Evolutionary conservation across 2,888 invertebrate species (phyloP).

Genomic region (Melieria crassipennis): DNA sequence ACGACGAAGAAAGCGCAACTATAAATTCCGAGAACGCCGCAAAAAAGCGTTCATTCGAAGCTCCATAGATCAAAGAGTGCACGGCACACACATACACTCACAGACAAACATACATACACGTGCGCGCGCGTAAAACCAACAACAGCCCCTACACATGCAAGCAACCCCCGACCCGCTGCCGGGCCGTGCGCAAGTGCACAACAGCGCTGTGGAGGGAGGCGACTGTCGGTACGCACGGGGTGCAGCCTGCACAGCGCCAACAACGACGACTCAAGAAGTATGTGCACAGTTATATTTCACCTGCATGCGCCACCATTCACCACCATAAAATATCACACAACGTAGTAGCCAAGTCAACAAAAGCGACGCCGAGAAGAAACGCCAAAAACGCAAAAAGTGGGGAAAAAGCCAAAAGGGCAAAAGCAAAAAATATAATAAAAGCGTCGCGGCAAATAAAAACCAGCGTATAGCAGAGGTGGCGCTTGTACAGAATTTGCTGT

Average conservation of each 20-base stretch:
- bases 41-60: slow-evolving; percentile 49
- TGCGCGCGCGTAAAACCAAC: slow-evolving; percentile 8
- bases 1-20: slow-evolving; percentile 36
- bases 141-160: slow-evolving; percentile 20
- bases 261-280: slow-evolving; percentile 30
- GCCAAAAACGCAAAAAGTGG: neutral
- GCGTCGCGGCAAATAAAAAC: too few relatives aligned
- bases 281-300: slow-evolving; percentile 36
- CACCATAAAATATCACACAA: slow-evolving; percentile 35
- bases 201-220: too few relatives aligned
- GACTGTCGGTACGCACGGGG: too few relatives aligned
- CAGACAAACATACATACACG: slow-evolving; percentile 15
- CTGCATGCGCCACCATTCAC: slow-evolving; percentile 40
- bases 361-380: neutral
- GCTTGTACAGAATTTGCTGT: too few relatives aligned
- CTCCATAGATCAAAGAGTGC: slow-evolving; percentile 61
- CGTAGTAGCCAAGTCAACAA: slow-evolving; percentile 18
- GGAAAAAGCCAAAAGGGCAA: neutral
- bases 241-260: slow-evolving; percentile 13
- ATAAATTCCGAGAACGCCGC: slow-evolving; percentile 40
- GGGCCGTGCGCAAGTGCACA: slow-evolving; percentile 9
- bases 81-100: slow-evolving; percentile 26
- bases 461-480: too few relatives aligned
- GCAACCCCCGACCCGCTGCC: neutral
- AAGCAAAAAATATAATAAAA: too few relatives aligned